phyloP scores from a whole-genome alignment of 1,140 invertebrate genomes.

The Himalopsyche phryganea region DNA sequence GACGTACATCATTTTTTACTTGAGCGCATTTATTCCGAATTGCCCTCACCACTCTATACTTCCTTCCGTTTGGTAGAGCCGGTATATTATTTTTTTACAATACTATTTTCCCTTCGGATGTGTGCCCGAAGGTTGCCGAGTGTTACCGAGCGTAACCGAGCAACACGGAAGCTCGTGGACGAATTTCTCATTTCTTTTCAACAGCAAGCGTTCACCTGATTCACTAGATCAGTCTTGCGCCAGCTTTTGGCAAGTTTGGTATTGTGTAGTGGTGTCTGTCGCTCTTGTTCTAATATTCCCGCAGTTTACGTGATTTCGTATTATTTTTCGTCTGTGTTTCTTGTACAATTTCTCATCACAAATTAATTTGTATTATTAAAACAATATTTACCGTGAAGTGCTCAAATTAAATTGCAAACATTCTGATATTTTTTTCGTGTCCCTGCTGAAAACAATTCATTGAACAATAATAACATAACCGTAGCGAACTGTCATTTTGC shows the following conservation, averaged over 20 bases:
- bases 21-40: too few species aligned
- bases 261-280: slow-evolving; percentile 2
- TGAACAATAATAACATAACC: too few species aligned
- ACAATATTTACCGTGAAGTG: too few species aligned
- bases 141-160: not conserved
- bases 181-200: not conserved
- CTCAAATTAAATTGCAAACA: too few species aligned
- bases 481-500: too few species aligned
- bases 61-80: not conserved
- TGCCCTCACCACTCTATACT: not conserved
- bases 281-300: slow-evolving; percentile 5
- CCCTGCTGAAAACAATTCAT: too few species aligned
- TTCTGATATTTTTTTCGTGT: too few species aligned
- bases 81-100: too few species aligned
- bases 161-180: slow-evolving; percentile 25
- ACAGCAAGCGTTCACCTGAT: not conserved
- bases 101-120: too few species aligned
- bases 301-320: slow-evolving; percentile 5
- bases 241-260: slow-evolving; percentile 25
- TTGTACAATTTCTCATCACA: too few species aligned
- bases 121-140: not conserved
- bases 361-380: too few species aligned
- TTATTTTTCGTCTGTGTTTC: not conserved
- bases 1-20: too few species aligned
- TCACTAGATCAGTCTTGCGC: slow-evolving; percentile 22